Evolutionary conservation across 1,140 invertebrate species (phyloP).

Genomic region (Aphelinus atriplicis): DNA sequence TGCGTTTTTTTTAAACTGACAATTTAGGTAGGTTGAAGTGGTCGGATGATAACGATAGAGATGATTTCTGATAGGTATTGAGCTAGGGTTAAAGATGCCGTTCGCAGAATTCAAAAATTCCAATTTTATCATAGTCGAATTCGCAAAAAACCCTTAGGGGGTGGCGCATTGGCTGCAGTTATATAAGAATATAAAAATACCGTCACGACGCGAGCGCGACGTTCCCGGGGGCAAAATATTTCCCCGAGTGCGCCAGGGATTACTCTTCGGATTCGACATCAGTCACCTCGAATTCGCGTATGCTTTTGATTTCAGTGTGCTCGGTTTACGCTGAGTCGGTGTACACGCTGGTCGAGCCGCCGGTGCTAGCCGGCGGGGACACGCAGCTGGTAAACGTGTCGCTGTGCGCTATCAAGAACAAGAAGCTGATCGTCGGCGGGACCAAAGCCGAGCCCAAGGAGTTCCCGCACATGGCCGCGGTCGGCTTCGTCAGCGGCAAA

Average conservation of each 20-base stretch:
- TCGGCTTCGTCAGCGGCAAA: slow-evolving; percentile 45
- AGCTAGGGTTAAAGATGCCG: too few relatives aligned
- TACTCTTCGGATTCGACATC: slow-evolving; percentile 9
- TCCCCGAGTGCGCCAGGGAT: background rate
- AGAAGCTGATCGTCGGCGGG: slow-evolving; percentile 61
- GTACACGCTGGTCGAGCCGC: slow-evolving; percentile 46
- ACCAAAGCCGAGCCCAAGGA: slow-evolving; percentile 54
- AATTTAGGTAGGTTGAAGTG: too few relatives aligned
- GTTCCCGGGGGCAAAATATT: background rate
- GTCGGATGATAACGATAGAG: too few relatives aligned
- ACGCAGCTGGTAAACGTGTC: slow-evolving; percentile 49
- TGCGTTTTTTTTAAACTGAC: too few relatives aligned
- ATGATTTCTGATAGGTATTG: too few relatives aligned
- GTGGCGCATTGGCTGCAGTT: background rate
- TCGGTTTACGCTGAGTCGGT: slow-evolving; percentile 51
- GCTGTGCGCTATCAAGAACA: slow-evolving; percentile 48
- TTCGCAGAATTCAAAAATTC: background rate
- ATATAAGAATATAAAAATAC: background rate
- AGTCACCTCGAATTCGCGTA: background rate
- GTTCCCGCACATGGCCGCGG: slow-evolving; percentile 64
- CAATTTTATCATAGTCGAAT: background rate
- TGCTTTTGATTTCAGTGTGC: slow-evolving; percentile 52
- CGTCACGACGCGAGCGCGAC: background rate
- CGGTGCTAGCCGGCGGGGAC: slow-evolving; percentile 25
- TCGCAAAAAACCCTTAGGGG: background rate